Conservation (phyloP, 2,888 invertebrate genomes). For the Amiota communis region DNA sequence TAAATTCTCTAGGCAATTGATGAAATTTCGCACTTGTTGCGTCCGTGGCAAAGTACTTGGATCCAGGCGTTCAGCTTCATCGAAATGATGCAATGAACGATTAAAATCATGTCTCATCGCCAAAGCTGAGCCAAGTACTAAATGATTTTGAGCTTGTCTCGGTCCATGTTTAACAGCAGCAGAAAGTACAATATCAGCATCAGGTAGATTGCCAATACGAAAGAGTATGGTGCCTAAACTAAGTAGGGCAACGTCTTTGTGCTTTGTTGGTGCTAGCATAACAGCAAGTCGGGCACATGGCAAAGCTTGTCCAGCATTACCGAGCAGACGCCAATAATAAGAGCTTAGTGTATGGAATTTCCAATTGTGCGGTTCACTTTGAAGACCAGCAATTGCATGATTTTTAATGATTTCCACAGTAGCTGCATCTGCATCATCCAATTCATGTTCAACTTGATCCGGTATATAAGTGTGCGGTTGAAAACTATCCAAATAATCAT, state of each 20-base stretch:
- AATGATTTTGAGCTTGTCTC: conserved; percentile 68
- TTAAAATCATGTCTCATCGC: conserved; percentile 71
- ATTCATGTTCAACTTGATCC: conserved; percentile 64
- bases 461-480: conserved; percentile 51
- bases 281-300: conserved; percentile 69
- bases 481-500: conserved; percentile 67
- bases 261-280: conserved; percentile 65
- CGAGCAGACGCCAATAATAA: conserved; percentile 71
- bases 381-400: conserved; percentile 58
- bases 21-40: conserved; percentile 66
- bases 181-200: conserved; percentile 66
- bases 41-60: conserved; percentile 64
- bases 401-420: conserved; percentile 59
- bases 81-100: conserved; percentile 66
- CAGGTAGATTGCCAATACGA: conserved; percentile 64
- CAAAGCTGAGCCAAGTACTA: conserved; percentile 67
- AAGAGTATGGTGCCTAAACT: conserved; percentile 71
- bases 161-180: conserved; percentile 70
- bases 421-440: conserved; percentile 54
- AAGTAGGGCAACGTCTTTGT: conserved; percentile 68
- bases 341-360: conserved; percentile 70
- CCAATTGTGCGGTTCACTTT: conserved; percentile 68
- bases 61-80: conserved; percentile 68
- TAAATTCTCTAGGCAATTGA: conserved; percentile 68
- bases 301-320: conserved; percentile 68